Evolutionary conservation across 2,888 invertebrate species (phyloP).

Genomic region (Pseudeuparius sepicola): DNA sequence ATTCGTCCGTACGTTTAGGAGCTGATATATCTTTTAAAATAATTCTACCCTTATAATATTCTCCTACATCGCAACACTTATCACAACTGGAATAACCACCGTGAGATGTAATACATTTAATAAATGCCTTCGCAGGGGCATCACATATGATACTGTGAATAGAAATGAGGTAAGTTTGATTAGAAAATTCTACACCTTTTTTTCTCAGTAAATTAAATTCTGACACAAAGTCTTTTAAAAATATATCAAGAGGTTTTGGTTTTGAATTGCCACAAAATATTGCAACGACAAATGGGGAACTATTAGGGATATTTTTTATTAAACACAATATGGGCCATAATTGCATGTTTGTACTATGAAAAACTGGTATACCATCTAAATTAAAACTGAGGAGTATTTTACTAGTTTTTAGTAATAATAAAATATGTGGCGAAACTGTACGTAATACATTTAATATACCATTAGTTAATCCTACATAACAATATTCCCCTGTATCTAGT

Average conservation of each 20-base stretch:
- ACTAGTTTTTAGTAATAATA: too few species aligned
- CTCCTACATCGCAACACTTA: slow-evolving; percentile 3
- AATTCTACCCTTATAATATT: not conserved
- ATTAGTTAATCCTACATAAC: not conserved
- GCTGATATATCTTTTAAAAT: slow-evolving; percentile 5
- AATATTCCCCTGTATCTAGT: slow-evolving; percentile 1
- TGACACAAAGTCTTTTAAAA: too few species aligned
- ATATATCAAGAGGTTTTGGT: too few species aligned
- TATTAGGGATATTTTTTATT: not conserved
- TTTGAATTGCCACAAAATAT: slow-evolving; percentile 3
- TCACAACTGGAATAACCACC: slow-evolving; percentile 8
- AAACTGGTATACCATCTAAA: slow-evolving; percentile 4
- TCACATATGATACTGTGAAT: slow-evolving; percentile 7
- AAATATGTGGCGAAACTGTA: too few species aligned
- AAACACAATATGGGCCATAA: slow-evolving; percentile 4
- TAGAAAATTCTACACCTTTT: not conserved
- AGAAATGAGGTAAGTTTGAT: too few species aligned
- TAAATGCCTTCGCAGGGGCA: slow-evolving; percentile 4
- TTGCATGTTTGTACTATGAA: slow-evolving; percentile 2
- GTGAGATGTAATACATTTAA: slow-evolving; percentile 7
- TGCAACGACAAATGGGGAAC: not conserved
- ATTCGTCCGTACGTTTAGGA: not conserved
- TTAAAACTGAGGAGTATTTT: slow-evolving; percentile 1
- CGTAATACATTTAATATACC: not conserved
- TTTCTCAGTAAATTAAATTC: not conserved